Base-by-base conservation (phyloP, 2,797 vertebrate genomes). In the Pachyuromys duprasi region DNA sequence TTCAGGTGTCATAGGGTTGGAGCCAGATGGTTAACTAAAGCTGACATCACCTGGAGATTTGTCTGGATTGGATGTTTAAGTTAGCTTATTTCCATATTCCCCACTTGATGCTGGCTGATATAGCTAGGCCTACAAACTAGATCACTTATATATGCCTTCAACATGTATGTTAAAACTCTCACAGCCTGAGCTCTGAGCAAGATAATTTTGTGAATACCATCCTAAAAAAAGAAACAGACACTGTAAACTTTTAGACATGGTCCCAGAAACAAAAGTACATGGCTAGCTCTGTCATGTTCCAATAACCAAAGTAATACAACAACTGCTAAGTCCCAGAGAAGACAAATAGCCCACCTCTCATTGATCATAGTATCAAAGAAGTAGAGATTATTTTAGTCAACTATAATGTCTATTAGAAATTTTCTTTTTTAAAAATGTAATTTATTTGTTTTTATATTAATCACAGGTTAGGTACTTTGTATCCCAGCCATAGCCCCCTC, bases 251-350 rank as follows among this genome's bases (percentile, higher is more conserved):
- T 53, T 49, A 49, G 49, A 49, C 49, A 49, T 49, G 49, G 49
- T 11, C 49, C 49, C 49, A 49, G 49, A 49, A 49, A 49, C 49
- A 49, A 49, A 92, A 49, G 2, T 74, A 76, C 26, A n/a, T 63
- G 84, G 70, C 42, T 9, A 49, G 6, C 9, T 49, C 45, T 49
- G 45, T 49, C 20, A 75, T 91, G n/a, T 55, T 88, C 65, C 84
- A 20, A 39, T 75, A 75, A 57, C 79, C 42, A 93, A 72, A 91
- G 11, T 26, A 49, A 69, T 39, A 75, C 6, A 49, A 26, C 74
- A 49, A 26, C 74, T 91, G 76, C 69, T 91, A 36, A 76, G 33
- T 60, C 67, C 45, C 79, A 81, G 72, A 95, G 36, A 93, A 26
- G 39, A 75, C 3, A 81, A 62, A 76, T 49, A 60, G 33, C 3